Evolutionary conservation across 2,113 vertebrate species (phyloP), one percentile per base, ranked within the genome.

Genomic region (human (Homo sapiens)): DNA sequence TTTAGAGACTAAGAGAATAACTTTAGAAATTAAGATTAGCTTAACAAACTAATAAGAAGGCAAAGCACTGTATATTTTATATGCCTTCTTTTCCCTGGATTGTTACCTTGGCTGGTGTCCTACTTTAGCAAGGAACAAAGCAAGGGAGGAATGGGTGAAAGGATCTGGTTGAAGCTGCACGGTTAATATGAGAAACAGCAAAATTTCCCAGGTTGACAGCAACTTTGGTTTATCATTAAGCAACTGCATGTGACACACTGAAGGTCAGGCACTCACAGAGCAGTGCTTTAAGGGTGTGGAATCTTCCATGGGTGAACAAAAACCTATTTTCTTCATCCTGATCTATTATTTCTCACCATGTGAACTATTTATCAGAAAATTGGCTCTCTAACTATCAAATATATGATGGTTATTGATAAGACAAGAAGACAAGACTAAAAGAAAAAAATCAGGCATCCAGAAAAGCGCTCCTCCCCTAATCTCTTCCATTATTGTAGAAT

Each of bases 281-380:
- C 9, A 80, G 70, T 32, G n/a, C 17, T 80, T 16, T 4, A 14
- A 61, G 17, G 4, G 27, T 80, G 2, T 75, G 5, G 76, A 89
- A 52, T 50, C 76, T 40, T 87, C 35, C 72, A n/a, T n/a, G 32
- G 57, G 59, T 82, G 66, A 90, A 82, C 30, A 48, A 55, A 93
- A 97, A 16, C 32, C 55, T 13, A 64, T 87, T 93, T 90, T 96
- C 48, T 38, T 97, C 75, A 68, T 87, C 22, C 35, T 73, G 50
- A 76, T 50, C 23, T 35, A 93, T 38, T 73, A 59, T 73, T 94
- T 73, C 57, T 97, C 22, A 90, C 30, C 6, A 48, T 22, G 38
- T 18, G 4, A n/a, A 38, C 8, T 88, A 72, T 89, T 90, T 78
- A 89, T 75, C 59, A 96, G 93, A 93, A 89, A 93, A 89, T 20